Base-by-base conservation (phyloP, 2,888 invertebrate species). In the Pachydiplax longipennis region DNA sequence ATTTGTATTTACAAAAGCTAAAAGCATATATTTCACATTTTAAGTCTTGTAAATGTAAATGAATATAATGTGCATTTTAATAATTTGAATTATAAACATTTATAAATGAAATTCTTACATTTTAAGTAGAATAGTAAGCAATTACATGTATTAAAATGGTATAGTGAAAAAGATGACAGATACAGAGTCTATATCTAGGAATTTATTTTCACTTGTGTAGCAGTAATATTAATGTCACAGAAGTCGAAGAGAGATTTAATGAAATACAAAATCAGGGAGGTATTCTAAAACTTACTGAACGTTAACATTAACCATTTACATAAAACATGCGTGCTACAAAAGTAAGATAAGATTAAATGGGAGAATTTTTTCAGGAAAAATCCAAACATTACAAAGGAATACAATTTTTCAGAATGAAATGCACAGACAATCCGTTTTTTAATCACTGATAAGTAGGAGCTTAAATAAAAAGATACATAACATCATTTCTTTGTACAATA, bases 401-500 rank as follows among this genome's bases (percentile, higher is more conserved):
- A 73, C 73, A 73, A 73, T 31, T 73, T 73, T 73, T 3, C 73
- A 73, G 65, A 73, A 31, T 31, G 12, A 73, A 73, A 73, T 73
- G 73, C 15, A 73, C 25, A 73, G 73, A 73, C 31, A 73, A 31
- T 73, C 73, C 31, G 73, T 73, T 31, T 4, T 73, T 73, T 73
- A 73, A 73, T 31, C 73, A 73, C 31, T 73, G 73, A 73, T 25
- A 73, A 31, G 73, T 25, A 73, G 73, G 73, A 73, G 25, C 15
- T 31, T 22, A 25, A 73, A 73, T 31, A 22, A 73, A 73, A 73
- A 31, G 31, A 31, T 73, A 73, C 73, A 73, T 73, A 13, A 73
- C 73, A 73, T 73, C 73, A 73, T 65, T 87, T 87, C 87, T 53
- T 37, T 40, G 65, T 58, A 61, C 87, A 87, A 58, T 58, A 83